phyloP scores from a whole-genome alignment of 2,888 invertebrate genomes.

The Chelonus formosanus region DNA sequence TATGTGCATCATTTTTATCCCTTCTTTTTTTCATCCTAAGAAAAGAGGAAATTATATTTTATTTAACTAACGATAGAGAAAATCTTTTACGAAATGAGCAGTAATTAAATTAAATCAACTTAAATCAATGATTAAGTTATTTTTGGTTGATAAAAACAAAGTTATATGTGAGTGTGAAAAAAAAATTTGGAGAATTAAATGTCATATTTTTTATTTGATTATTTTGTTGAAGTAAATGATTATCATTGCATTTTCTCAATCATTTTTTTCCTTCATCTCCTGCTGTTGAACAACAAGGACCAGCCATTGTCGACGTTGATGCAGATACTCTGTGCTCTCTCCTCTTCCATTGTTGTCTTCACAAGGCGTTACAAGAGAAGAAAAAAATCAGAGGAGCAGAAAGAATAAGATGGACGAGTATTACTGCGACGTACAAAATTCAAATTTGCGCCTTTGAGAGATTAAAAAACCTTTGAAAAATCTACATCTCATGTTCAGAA shows the following conservation, averaged over 20 bases:
- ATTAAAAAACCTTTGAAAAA: too few relatives aligned
- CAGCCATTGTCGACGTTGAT: constrained; percentile 43
- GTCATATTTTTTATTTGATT: background rate
- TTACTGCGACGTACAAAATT: constrained; percentile 13
- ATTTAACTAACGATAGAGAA: too few relatives aligned
- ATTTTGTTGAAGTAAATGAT: background rate
- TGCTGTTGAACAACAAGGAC: constrained; percentile 28
- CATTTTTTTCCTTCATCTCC: constrained; percentile 7
- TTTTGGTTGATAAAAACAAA: too few relatives aligned
- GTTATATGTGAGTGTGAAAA: too few relatives aligned
- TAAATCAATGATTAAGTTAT: too few relatives aligned
- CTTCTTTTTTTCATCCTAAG: too few relatives aligned
- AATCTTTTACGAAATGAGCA: too few relatives aligned
- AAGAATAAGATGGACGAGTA: constrained; percentile 11
- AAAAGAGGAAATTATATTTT: too few relatives aligned
- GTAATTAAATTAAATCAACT: too few relatives aligned
- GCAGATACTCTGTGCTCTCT: constrained; percentile 32
- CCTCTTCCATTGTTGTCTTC: constrained; percentile 47
- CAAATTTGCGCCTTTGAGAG: background rate
- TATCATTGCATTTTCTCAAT: constrained; percentile 7
- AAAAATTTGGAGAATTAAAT: too few relatives aligned
- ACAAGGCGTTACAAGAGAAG: constrained; percentile 33
- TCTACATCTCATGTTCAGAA: too few relatives aligned
- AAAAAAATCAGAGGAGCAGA: constrained; percentile 30
- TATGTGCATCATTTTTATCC: too few relatives aligned